Evolutionary conservation across 2,797 vertebrate species (phyloP).

Genomic region (Chaetophractus vellerosus): DNA sequence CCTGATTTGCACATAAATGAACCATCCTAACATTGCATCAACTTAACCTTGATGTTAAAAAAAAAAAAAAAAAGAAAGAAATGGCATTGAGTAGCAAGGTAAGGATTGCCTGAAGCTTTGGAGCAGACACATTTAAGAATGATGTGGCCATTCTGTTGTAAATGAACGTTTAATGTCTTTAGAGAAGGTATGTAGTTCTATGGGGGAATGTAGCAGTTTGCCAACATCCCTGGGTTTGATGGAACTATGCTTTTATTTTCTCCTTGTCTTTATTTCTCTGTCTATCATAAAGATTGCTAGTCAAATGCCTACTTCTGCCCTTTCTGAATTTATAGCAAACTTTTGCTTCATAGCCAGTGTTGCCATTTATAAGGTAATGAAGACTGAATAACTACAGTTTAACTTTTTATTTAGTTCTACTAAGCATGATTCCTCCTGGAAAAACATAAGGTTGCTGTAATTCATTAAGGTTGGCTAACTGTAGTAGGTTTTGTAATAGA

Average conservation of each 20-base stretch:
- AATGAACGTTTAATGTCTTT: conserved; percentile 76
- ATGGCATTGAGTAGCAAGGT: conserved; percentile 33
- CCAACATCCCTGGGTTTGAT: conserved; percentile 65
- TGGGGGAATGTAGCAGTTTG: conserved; percentile 66
- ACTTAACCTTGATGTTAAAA: conserved; percentile 78
- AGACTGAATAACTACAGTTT: conserved; percentile 74
- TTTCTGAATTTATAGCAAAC: conserved; percentile 76
- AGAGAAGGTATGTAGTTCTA: conserved; percentile 66
- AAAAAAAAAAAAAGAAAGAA: conserved; percentile 75
- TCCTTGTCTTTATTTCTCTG: conserved; percentile 56
- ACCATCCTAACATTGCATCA: conserved; percentile 74
- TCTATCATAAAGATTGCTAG: conserved; percentile 54
- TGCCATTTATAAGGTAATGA: conserved; percentile 78
- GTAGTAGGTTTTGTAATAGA: conserved; percentile 78
- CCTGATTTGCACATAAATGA: conserved; percentile 82
- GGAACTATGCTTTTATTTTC: conserved; percentile 60
- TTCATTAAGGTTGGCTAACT: conserved; percentile 77
- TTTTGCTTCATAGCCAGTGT: conserved; percentile 68
- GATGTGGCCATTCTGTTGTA: conserved; percentile 75
- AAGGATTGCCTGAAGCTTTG: conserved; percentile 68
- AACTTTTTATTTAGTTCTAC: conserved; percentile 78
- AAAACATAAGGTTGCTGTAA: conserved; percentile 74
- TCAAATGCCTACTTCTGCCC: conserved; percentile 22
- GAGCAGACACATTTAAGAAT: conserved; percentile 70
- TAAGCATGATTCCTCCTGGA: conserved; percentile 70